Evolutionary conservation across 2,888 invertebrate species (phyloP).

Genomic region (Dicycla oo): DNA sequence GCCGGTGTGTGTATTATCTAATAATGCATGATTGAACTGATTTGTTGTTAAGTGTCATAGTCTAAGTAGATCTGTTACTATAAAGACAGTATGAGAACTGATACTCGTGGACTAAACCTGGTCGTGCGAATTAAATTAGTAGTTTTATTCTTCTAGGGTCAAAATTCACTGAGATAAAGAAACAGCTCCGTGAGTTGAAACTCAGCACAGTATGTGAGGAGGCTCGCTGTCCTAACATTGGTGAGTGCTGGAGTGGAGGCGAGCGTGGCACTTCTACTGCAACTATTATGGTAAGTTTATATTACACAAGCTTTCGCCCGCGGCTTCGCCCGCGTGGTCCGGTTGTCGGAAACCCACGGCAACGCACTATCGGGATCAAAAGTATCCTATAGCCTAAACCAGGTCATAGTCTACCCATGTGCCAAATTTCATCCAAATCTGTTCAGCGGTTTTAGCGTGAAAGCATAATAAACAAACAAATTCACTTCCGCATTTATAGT

Average conservation of each 20-base stretch:
- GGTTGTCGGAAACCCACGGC: too few species aligned
- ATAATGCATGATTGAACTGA: not conserved
- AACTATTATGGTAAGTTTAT: conserved; percentile 96
- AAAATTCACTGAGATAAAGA: conserved; percentile 96
- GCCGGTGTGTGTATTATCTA: too few species aligned
- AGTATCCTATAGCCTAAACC: too few species aligned
- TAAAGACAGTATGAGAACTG: not conserved
- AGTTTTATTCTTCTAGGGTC: conserved; percentile 83
- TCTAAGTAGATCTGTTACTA: not conserved
- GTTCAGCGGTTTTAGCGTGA: too few species aligned
- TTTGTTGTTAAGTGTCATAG: not conserved
- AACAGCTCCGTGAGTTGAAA: conserved; percentile 95
- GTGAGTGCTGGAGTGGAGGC: conserved; percentile 99
- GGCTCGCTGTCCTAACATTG: conserved; percentile 99
- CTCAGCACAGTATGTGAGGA: conserved; percentile 99
- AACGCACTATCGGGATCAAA: too few species aligned
- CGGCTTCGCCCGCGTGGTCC: too few species aligned
- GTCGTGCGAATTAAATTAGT: not conserved
- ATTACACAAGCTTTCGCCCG: too few species aligned
- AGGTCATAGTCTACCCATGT: too few species aligned
- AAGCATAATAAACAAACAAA: too few species aligned
- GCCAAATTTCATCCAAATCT: too few species aligned
- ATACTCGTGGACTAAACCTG: too few species aligned
- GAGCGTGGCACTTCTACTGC: conserved; percentile 99
- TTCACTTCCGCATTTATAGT: too few species aligned